These are phyloP conservation scores for Setophaga kirtlandii DNA, from an alignment of 2,113 vertebrate species.

Conservation along the genomic window DNA sequence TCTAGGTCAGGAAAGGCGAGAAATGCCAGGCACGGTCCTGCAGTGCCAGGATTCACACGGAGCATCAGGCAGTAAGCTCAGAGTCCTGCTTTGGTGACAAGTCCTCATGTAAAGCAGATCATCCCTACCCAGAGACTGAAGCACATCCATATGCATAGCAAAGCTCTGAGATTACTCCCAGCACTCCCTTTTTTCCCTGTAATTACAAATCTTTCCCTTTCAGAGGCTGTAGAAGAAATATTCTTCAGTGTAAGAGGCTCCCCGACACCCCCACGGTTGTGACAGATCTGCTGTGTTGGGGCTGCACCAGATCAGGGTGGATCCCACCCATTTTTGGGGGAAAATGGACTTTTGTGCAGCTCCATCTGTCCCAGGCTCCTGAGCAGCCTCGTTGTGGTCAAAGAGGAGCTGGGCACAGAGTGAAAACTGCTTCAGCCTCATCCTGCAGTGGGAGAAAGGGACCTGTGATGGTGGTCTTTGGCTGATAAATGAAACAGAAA, in stretches of 20 bases:
- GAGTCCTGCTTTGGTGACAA: conserved; percentile 58
- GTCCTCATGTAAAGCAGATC: conserved; percentile 57
- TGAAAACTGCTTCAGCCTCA: neutral
- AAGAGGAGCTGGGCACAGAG: neutral
- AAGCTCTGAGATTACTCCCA: conserved; percentile 49
- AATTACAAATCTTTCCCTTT: conserved; percentile 56
- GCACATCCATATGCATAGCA: conserved; percentile 54
- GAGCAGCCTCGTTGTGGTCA: rapidly evolving
- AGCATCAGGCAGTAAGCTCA: conserved; percentile 25
- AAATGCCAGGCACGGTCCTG: neutral
- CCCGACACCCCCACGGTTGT: neutral
- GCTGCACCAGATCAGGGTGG: neutral
- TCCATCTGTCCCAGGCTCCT: neutral
- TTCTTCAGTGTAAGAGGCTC: neutral
- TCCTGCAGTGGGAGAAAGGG: neutral
- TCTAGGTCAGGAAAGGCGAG: conserved; percentile 11
- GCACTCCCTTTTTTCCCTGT: conserved; percentile 6
- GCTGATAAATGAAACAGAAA: neutral
- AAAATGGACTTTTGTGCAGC: neutral
- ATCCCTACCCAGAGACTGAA: conserved; percentile 51
- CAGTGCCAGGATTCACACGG: neutral
- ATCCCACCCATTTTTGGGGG: neutral
- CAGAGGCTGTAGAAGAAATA: neutral
- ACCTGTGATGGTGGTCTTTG: neutral
- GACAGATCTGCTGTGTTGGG: neutral